Conservation (phyloP, 2,888 invertebrate genomes). For the Ectemnius cavifrons region DNA sequence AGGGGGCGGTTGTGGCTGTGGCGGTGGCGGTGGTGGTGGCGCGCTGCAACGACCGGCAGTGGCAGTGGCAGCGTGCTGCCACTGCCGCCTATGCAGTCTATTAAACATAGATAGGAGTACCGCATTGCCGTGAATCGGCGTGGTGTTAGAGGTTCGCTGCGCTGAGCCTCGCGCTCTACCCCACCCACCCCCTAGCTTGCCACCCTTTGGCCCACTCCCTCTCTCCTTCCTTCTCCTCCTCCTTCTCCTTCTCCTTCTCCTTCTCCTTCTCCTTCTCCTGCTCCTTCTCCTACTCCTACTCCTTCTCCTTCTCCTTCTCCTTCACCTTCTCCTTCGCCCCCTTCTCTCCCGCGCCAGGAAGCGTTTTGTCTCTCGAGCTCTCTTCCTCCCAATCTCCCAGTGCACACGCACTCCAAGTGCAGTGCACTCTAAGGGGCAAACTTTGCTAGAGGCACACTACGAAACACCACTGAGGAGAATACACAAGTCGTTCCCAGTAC, state of each 20-base stretch:
- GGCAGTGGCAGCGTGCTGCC: constrained; percentile 40
- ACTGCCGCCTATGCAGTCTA: constrained; percentile 71
- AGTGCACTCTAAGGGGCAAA: neutral
- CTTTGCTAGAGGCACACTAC: no score
- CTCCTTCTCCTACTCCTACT: neutral
- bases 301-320: neutral
- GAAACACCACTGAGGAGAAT: neutral
- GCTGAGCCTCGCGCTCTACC: constrained; percentile 38
- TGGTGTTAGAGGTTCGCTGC: constrained; percentile 61
- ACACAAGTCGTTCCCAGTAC: constrained; percentile 27
- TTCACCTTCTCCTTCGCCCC: neutral
- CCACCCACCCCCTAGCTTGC: no score
- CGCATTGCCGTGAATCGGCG: constrained; percentile 73
- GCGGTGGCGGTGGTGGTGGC: constrained; percentile 2
- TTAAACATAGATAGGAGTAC: constrained; percentile 74
- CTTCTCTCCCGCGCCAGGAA: neutral
- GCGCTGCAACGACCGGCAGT: constrained; percentile 32
- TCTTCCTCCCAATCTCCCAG: neutral
- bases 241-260: neutral
- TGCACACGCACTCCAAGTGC: neutral
- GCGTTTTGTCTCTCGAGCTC: neutral
- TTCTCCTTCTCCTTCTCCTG: neutral
- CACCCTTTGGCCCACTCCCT: neutral
- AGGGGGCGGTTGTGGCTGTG: no score
- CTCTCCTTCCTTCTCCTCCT: neutral